Evolutionary conservation across 2,797 vertebrate species (phyloP).

Genomic region (Falco berigora): DNA sequence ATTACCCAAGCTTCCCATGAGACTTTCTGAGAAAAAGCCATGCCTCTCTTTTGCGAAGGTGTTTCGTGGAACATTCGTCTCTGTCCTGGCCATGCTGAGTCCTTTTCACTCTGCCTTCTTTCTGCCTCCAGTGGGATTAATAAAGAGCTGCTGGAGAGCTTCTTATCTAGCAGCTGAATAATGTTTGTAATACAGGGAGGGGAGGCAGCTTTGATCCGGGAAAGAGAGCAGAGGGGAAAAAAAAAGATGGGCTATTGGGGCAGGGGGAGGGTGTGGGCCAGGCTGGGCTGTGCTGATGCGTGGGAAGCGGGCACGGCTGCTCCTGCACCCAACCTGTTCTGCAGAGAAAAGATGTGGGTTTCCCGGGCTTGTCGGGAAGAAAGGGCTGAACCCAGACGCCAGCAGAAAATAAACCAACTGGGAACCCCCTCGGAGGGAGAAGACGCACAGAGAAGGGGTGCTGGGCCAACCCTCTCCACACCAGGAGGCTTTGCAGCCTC

Average conservation of each 20-base stretch:
- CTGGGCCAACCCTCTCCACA: not conserved
- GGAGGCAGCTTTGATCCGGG: slow-evolving; percentile 9
- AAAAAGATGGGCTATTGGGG: not conserved
- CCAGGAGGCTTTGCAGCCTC: not conserved
- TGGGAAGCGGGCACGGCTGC: not conserved
- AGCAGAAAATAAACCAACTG: not conserved
- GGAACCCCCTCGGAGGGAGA: not conserved
- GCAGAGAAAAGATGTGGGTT: not conserved
- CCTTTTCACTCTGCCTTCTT: slow-evolving; percentile 5
- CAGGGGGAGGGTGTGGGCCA: not conserved
- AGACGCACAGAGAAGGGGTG: not conserved
- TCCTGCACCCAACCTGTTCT: slow-evolving; percentile 24
- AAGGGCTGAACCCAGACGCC: not conserved
- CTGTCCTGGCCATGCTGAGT: not conserved
- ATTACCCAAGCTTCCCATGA: not conserved
- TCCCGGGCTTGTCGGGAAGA: not conserved
- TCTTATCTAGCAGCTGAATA: slow-evolving; percentile 59
- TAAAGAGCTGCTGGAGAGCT: slow-evolving; percentile 55
- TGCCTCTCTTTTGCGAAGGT: not conserved
- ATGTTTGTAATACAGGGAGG: slow-evolving; percentile 35
- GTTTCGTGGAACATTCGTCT: slow-evolving; percentile 1
- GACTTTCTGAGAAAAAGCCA: not conserved
- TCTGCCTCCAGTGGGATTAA: slow-evolving; percentile 62
- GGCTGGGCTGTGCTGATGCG: not conserved
- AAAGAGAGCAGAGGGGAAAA: not conserved